Percentiles rank a stretch among this genome's conserved stretches.
phyloP scores from a whole-genome alignment of 2,888 invertebrate species.

The Aphodius sticticus region DNA sequence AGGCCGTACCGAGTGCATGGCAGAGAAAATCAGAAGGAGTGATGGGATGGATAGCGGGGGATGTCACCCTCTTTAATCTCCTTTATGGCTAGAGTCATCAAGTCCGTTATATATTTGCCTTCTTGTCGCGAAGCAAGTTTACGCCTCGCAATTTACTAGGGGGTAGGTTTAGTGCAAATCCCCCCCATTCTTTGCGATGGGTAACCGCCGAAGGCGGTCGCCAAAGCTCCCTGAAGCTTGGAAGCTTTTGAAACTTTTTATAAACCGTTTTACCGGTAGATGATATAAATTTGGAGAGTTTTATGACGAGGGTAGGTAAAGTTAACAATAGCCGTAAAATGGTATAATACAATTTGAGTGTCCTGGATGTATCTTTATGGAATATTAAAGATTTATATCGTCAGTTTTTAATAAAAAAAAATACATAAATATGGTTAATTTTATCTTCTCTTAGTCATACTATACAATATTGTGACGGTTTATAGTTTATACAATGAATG shows the following conservation, averaged over 20 bases:
- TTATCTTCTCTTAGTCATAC: not conserved
- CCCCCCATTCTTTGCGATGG: not conserved
- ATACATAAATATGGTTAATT: too few relatives aligned
- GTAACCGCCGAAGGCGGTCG: not conserved
- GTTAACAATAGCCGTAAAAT: not conserved
- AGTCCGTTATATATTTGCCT: not conserved
- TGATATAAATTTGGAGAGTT: not conserved
- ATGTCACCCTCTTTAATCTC: not conserved
- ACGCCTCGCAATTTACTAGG: not conserved
- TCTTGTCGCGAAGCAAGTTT: not conserved
- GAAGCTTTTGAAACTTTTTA: not conserved
- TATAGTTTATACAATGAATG: not conserved
- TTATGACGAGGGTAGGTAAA: not conserved
- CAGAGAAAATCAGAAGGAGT: not conserved
- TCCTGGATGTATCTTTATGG: not conserved
- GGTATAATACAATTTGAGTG: not conserved
- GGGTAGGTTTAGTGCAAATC: constrained; percentile 4
- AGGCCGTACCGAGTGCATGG: not conserved
- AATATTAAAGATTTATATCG: not conserved
- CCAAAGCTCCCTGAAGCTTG: not conserved
- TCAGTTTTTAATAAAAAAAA: too few relatives aligned
- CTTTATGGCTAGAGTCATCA: not conserved
- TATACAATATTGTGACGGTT: not conserved
- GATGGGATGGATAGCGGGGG: not conserved
- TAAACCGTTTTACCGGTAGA: not conserved